phyloP scores from a whole-genome alignment of 2,888 invertebrate species.

The Mactromeris polynyma region DNA sequence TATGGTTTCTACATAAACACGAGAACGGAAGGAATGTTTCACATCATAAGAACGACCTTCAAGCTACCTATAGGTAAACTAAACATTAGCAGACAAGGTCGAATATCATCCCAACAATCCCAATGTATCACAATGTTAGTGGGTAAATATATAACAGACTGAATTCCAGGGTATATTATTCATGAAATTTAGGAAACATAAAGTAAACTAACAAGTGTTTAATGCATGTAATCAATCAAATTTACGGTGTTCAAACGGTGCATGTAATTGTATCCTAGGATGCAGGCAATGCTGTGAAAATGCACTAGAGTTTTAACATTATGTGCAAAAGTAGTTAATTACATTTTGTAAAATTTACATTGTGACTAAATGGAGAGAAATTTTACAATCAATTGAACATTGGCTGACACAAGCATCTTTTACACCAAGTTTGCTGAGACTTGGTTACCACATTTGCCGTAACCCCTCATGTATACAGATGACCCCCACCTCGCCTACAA shows the following conservation, averaged over 20 bases:
- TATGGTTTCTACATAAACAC: conserved; percentile 8
- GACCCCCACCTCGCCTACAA: neutral
- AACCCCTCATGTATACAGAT: neutral
- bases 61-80: conserved; percentile 25
- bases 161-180: conserved; percentile 29
- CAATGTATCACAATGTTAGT: neutral
- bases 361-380: neutral
- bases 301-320: neutral
- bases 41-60: conserved; percentile 29
- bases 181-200: conserved; percentile 13
- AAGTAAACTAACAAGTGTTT: conserved; percentile 14
- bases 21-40: conserved; percentile 1
- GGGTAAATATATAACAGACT: conserved; percentile 2
- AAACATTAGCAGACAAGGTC: conserved; percentile 31
- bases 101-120: neutral
- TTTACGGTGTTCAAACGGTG: neutral
- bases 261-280: neutral
- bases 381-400: neutral
- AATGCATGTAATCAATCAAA: conserved; percentile 10
- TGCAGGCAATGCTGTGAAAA: neutral
- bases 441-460: neutral
- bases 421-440: neutral
- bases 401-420: neutral
- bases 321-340: neutral
- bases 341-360: neutral